A percentile compares a stretch with the other conserved stretches of the same genome.
phyloP scores from a whole-genome alignment of 2,113 vertebrate species.

The Chionodraco myersi region DNA sequence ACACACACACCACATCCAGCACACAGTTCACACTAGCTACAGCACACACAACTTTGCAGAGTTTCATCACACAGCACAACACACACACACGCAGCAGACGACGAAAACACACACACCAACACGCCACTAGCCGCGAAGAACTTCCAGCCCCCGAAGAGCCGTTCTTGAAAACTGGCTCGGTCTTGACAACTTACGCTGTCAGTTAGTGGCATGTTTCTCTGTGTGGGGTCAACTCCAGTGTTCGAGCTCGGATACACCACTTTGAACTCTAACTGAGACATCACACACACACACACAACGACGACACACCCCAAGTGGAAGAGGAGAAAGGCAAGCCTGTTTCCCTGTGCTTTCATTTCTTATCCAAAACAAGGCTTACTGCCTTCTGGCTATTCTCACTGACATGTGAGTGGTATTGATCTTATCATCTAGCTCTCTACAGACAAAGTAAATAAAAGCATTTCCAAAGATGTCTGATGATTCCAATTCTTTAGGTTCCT shows the following conservation, averaged over 20 bases:
- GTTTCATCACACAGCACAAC: too few relatives aligned
- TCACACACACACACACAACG: background rate
- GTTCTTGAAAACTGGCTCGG: constrained; percentile 49
- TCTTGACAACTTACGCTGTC: constrained; percentile 40
- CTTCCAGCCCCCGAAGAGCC: constrained; percentile 50
- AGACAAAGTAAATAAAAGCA: background rate
- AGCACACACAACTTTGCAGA: too few relatives aligned
- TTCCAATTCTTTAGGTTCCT: too few relatives aligned
- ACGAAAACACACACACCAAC: too few relatives aligned
- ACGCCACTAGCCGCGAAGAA: too few relatives aligned
- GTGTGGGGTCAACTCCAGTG: constrained; percentile 62
- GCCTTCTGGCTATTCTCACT: background rate
- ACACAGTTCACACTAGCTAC: too few relatives aligned
- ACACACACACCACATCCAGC: too few relatives aligned
- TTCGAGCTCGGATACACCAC: constrained; percentile 48
- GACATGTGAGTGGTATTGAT: background rate
- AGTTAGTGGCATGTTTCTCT: constrained; percentile 6
- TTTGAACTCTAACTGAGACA: constrained; percentile 48
- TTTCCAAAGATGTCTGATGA: too few relatives aligned
- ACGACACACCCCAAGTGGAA: too few relatives aligned
- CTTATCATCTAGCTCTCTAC: background rate
- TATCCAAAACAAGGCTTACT: background rate
- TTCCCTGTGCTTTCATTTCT: background rate
- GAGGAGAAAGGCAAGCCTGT: too few relatives aligned
- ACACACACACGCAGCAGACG: too few relatives aligned